Percentiles rank a stretch among this genome's conserved stretches.
phyloP scores from a whole-genome alignment of 2,113 vertebrate genomes.

The Alosa alosa region DNA sequence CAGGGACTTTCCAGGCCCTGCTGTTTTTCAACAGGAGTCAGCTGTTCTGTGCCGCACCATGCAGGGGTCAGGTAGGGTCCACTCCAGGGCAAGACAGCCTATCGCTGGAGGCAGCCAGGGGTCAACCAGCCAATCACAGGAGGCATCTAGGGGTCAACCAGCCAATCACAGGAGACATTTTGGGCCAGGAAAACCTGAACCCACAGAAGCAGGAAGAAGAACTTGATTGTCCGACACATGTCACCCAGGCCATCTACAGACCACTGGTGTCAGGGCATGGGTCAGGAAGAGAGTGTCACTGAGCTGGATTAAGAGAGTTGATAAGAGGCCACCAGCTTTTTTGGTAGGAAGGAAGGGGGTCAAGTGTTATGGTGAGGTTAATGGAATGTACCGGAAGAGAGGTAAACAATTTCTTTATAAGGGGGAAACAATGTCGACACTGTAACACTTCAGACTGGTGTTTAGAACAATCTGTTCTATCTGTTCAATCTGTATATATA shows the following conservation, averaged over 20 bases:
- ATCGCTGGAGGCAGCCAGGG: not conserved
- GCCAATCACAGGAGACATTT: slow-evolving; percentile 44
- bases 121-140: slow-evolving; percentile 2
- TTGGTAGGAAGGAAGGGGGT: not conserved
- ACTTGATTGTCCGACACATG: not conserved
- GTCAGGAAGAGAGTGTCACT: not conserved
- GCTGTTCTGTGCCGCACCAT: slow-evolving; percentile 32
- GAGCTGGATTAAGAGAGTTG: not conserved
- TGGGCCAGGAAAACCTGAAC: slow-evolving; percentile 41
- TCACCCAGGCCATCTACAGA: not conserved
- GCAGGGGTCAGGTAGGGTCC: slow-evolving; percentile 12
- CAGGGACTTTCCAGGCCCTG: slow-evolving; percentile 76
- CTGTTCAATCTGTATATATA: too few species aligned
- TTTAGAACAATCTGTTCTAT: too few species aligned
- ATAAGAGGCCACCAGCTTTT: not conserved
- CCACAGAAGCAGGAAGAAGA: not conserved
- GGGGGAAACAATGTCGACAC: not conserved
- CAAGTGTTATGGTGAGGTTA: not conserved
- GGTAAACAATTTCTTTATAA: not conserved
- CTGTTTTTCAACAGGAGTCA: slow-evolving; percentile 62
- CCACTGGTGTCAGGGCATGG: not conserved
- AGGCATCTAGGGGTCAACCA: slow-evolving; percentile 5
- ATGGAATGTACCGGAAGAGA: not conserved
- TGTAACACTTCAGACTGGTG: not conserved
- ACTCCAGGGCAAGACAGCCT: not conserved